Conservation (phyloP, 2,888 invertebrate genomes). For the Osedax frankpressi region DNA sequence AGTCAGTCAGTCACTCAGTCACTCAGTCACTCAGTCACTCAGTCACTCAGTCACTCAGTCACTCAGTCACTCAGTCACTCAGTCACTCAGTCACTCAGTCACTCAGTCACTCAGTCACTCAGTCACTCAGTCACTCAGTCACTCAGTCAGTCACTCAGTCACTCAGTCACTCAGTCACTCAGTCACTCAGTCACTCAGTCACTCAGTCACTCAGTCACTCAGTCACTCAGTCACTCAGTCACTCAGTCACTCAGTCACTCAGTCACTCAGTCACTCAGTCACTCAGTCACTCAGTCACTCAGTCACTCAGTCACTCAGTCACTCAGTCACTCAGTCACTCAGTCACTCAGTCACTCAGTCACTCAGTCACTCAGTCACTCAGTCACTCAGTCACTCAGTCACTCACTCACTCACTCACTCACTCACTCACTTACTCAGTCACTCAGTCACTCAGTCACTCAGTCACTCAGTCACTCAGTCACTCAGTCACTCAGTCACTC, state of each 20-base stretch:
- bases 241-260: constrained; percentile 4
- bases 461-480: no score
- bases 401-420: constrained; percentile 5
- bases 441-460: no score
- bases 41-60: constrained; percentile 20
- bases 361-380: constrained; percentile 3
- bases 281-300: constrained; percentile 18
- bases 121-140: constrained; percentile 14
- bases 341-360: neutral
- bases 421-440: no score
- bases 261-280: constrained; percentile 18
- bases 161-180: constrained; percentile 13
- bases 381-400: neutral
- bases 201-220: constrained; percentile 17
- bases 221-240: constrained; percentile 10
- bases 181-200: constrained; percentile 4
- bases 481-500: no score
- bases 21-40: constrained; percentile 23
- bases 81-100: constrained; percentile 20
- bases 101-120: constrained; percentile 13
- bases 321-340: neutral
- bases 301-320: constrained; percentile 23
- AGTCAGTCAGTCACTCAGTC: constrained; percentile 21
- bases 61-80: constrained; percentile 19
- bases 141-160: constrained; percentile 18